Evolutionary conservation across 2,888 invertebrate species (phyloP), one percentile per base, ranked within the genome.

Genomic region (Lochmaea capreae): DNA sequence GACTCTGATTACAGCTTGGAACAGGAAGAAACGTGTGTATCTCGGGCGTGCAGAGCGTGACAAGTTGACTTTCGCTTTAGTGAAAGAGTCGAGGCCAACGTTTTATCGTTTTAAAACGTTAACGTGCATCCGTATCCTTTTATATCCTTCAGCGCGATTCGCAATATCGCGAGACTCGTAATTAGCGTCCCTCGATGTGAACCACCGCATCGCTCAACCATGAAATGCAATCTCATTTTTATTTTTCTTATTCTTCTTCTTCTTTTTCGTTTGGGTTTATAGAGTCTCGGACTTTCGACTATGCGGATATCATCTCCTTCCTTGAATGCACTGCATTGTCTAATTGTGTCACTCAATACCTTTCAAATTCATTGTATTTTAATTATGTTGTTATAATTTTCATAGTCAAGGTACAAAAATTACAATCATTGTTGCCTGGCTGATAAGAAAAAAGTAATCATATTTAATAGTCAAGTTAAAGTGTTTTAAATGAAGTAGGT

Each of bases 181-280:
- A 86, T 86, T 86, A 86, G 85, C 83, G 84, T 83, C 63, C 39
- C 63, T 70, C 83, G 84, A 84, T 85, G 81, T 79, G 79, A 77
- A 77, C 83, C 65, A 62, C 57, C 46, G 71, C 72, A 66, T 75
- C 84, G 84, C 83, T 84, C 85, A 84, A 85, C 84, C 86, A 84
- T 86, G 85, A 86, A 85, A 86, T 85, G 84, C 84, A 85, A 85
- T 85, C 84, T 69, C 66, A 75, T 75, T 75, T 75, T 75, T 75
- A 65, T 72, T 65, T 65, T 66, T 80, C 61, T 72, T 54, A 18
- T 67, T 82, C 54, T 68, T 58, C 65, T 71, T 58, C 63, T 71
- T 49, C 63, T 67, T 39, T 59, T 71, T 33, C 59, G 61, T 61
- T 63, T 14, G 18, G 18, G 14, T 67, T 62, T 65, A 70, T 58